Base-by-base conservation (phyloP, 2,888 invertebrate genomes). In the Parascotia fuliginaria region DNA sequence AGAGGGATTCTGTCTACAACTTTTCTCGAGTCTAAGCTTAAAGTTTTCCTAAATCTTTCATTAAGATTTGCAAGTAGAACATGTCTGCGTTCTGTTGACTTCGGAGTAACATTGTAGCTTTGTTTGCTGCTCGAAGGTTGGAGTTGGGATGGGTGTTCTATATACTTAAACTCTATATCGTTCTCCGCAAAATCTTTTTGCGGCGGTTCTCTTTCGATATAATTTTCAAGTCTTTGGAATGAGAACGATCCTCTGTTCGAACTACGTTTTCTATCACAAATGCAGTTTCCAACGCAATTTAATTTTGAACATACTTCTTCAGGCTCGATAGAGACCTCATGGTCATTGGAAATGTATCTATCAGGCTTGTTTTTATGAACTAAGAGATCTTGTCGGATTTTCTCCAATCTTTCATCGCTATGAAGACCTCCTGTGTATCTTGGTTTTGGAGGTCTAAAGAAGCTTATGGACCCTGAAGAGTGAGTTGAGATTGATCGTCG, bases 141-240 rank as follows among this genome's bases (percentile, higher is more conserved):
- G 16, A 79, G 66, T 60, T 86, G 79, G 72, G 89, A 85, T 81
- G 85, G 85, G 84, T 88, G 83, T 76, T 92, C 91, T 50, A 87
- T 87, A 57, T 91, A 92, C 69, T 91, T 92, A 69, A 86, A 91
- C 70, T 92, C 91, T 53, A 92, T 91, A 33, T 92, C 91, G 70
- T 86, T 86, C 69, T 92, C 91, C 1, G 89, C 87, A 47, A 65
- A 80, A 62, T 91, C 89, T 73, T 77, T 86, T 3, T 66, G 68
- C 14, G 76, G 74, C 33, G 75, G 73, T 51, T 87, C 88, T 5
- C 84, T 81, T 29, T 83, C 83, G 0, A 82, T 75, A 42, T 85
- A 81, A 45, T 86, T 77, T n/a, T 85, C 89, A 0, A 87, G 83
- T 45, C 84, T 79, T 54, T 91, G 89, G 55, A 92, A 92, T 0